phyloP scores from a whole-genome alignment of 2,888 invertebrate species.

The Alcis repandata region DNA sequence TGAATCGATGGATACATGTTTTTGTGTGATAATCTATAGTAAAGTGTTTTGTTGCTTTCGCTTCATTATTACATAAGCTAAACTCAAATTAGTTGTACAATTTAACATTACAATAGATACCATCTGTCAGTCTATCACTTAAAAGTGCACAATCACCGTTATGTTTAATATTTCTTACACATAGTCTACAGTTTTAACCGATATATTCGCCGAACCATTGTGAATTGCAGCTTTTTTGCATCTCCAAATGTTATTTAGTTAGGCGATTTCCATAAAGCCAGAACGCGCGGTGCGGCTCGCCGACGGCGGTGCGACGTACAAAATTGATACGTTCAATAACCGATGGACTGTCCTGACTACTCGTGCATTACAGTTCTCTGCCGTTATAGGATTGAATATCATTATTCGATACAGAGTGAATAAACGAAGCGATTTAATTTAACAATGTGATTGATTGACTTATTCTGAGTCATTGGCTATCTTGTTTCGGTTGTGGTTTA shows the following conservation, averaged over 20 bases:
- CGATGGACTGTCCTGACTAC: conserved; percentile 3
- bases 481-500: too few species aligned
- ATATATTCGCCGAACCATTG: conserved; percentile 17
- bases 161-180: background rate
- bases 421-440: too few species aligned
- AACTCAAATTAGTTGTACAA: conserved; percentile 5
- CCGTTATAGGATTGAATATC: too few species aligned
- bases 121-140: background rate
- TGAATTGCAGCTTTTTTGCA: conserved; percentile 19
- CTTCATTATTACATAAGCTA: background rate
- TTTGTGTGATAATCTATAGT: background rate
- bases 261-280: conserved; percentile 28
- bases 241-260: conserved; percentile 28
- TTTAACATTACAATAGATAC: conserved; percentile 1
- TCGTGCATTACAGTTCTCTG: conserved; percentile 4
- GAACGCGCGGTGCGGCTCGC: conserved; percentile 17
- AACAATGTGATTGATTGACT: too few species aligned
- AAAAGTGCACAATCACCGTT: conserved; percentile 6
- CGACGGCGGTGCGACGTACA: conserved; percentile 20
- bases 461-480: too few species aligned
- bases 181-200: conserved; percentile 6
- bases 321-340: conserved; percentile 39
- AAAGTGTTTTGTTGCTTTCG: background rate
- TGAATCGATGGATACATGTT: too few species aligned
- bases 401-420: too few species aligned